Percentiles rank a stretch among this genome's conserved stretches.
phyloP scores from a whole-genome alignment of 2,888 invertebrate species.

The Neoascia interrupta region DNA sequence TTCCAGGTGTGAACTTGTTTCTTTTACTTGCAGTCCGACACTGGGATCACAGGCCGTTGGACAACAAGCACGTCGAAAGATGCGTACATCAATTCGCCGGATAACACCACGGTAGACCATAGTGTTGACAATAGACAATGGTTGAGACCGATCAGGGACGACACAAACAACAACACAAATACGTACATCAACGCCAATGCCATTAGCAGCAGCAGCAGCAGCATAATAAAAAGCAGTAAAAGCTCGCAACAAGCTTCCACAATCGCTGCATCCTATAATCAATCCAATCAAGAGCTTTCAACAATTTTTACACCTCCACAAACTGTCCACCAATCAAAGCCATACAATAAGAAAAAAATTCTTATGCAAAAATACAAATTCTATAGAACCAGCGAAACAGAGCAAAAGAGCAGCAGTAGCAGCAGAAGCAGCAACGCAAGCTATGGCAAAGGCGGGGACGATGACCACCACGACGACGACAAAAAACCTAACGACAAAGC shows the following conservation, averaged over 20 bases:
- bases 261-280: slow-evolving; percentile 46
- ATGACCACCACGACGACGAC: slow-evolving; percentile 65
- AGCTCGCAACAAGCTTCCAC: slow-evolving; percentile 53
- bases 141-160: slow-evolving; percentile 67
- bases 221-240: slow-evolving; percentile 29
- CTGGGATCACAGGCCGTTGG: slow-evolving; percentile 71
- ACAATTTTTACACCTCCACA: slow-evolving; percentile 6
- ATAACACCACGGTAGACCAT: slow-evolving; percentile 77
- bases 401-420: slow-evolving; percentile 22
- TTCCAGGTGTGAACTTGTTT: slow-evolving; percentile 1
- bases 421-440: slow-evolving; percentile 33
- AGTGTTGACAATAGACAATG: slow-evolving; percentile 59
- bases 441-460: slow-evolving; percentile 65
- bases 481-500: slow-evolving; percentile 60
- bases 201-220: slow-evolving; percentile 58
- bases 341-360: slow-evolving; percentile 59
- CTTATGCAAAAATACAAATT: slow-evolving; percentile 63
- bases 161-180: slow-evolving; percentile 62
- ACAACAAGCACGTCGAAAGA: slow-evolving; percentile 76
- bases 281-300: slow-evolving; percentile 50
- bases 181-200: slow-evolving; percentile 68
- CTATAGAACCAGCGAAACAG: slow-evolving; percentile 45
- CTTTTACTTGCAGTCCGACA: slow-evolving; percentile 73
- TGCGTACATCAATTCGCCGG: slow-evolving; percentile 75
- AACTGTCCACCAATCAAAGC: slow-evolving; percentile 18